Base-by-base conservation (phyloP, 2,888 invertebrate genomes). In the Bimastos eiseni region DNA sequence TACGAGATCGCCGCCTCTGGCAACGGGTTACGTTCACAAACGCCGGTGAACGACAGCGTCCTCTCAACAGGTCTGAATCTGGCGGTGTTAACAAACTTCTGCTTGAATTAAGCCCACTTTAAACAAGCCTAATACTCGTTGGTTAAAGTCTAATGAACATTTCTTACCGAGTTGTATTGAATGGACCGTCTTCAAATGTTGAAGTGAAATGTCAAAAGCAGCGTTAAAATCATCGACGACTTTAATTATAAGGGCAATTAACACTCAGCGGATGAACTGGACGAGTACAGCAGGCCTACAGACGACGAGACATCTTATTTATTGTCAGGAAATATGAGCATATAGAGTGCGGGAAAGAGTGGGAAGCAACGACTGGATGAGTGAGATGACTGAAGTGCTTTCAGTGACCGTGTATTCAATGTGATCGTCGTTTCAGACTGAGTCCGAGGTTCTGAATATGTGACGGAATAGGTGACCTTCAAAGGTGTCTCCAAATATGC, bases 111-210 rank as follows among this genome's bases (percentile, higher is more conserved):
- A 5, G 70, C 11, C n/a, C 70, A n/a, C 70, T 70, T 30, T 70
- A 70, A n/a, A n/a, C n/a, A n/a, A 8, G 30, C 70, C 70, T 70
- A 70, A 70, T 70, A 70, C 70, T 70, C n/a, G n/a, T 8, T n/a
- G 70, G 70, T 70, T 70, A 70, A 70, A 70, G 70, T 70, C 70
- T 70, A 30, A n/a, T n/a, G 70, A 70, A 70, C 70, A 70, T 70
- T n/a, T 70, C 70, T 70, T 70, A 70, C 70, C 30, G 0, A 70
- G 6, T 70, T 6, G 70, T n/a, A 70, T 30, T 70, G n/a, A 70
- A 70, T 70, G 70, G 70, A 70, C 70, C 70, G 4, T 55, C 55
- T 11, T 55, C 55, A 55, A 55, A 24, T 17, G 24, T 55, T 70
- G n/a, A 70, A 70, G 70, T 70, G 70, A 70, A 70, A 70, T 17